Evolutionary conservation across 2,888 invertebrate species (phyloP).

Genomic region (Neocrepidodera transversa): DNA sequence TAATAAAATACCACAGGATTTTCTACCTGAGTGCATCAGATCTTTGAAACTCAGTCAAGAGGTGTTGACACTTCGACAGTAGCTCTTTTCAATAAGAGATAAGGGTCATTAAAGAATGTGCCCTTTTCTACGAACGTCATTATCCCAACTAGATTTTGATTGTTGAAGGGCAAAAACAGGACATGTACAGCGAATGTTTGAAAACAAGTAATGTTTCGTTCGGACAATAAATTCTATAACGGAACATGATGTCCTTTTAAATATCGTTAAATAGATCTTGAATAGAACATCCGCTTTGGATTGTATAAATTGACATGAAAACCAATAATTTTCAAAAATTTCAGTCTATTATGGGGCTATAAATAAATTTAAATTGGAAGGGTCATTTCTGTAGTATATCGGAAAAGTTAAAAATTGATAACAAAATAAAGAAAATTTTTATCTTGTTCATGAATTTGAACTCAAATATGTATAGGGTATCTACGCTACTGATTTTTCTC

Average conservation of each 20-base stretch:
- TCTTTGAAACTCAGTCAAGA: conserved; percentile 38
- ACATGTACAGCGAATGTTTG: conserved; percentile 5
- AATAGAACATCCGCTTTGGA: not conserved
- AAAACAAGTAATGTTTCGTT: not conserved
- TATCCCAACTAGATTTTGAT: conserved; percentile 23
- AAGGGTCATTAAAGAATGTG: conserved; percentile 35
- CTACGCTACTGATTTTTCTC: too few relatives aligned
- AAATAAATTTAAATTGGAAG: too few relatives aligned
- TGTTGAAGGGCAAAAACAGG: conserved; percentile 9
- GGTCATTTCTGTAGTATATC: too few relatives aligned
- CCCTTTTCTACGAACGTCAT: conserved; percentile 29
- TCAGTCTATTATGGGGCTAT: too few relatives aligned
- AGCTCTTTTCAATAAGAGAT: conserved; percentile 35
- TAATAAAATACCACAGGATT: conserved; percentile 33
- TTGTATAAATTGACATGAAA: too few relatives aligned
- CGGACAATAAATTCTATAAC: not conserved
- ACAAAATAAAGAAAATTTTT: too few relatives aligned
- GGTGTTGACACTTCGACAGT: conserved; percentile 40
- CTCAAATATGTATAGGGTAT: too few relatives aligned
- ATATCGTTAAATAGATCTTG: conserved; percentile 6
- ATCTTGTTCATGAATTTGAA: too few relatives aligned
- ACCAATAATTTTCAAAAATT: too few relatives aligned
- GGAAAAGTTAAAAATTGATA: too few relatives aligned
- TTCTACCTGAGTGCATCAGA: conserved; percentile 32
- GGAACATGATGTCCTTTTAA: not conserved